Conservation (phyloP, 2,888 invertebrate genomes). For the Lymantria dispar region DNA sequence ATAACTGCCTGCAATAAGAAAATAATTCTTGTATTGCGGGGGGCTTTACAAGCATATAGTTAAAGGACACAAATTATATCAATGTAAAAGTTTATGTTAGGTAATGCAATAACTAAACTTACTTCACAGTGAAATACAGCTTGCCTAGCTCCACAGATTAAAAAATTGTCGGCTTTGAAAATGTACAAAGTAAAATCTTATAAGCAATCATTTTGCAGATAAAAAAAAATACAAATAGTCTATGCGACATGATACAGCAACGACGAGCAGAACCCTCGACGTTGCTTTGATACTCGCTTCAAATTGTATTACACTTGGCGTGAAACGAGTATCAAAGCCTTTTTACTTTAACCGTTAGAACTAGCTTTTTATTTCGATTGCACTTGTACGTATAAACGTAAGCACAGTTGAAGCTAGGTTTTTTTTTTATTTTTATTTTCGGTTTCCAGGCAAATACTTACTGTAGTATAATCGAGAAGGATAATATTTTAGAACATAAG, state of each 20-base stretch:
- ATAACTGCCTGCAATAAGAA: too few species aligned
- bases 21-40: too few species aligned
- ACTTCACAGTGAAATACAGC: too few species aligned
- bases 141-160: not conserved
- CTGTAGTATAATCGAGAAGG: too few species aligned
- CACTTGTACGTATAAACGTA: constrained; percentile 51
- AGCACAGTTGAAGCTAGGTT: constrained; percentile 45
- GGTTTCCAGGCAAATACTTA: not conserved
- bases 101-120: too few species aligned
- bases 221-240: constrained; percentile 3
- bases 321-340: constrained; percentile 57
- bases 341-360: constrained; percentile 49
- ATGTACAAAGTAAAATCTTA: not conserved
- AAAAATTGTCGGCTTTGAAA: not conserved
- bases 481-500: too few species aligned
- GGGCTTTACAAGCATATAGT: too few species aligned
- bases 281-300: constrained; percentile 61
- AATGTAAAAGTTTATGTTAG: too few species aligned
- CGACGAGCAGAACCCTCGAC: constrained; percentile 9
- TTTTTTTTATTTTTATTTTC: constrained; percentile 24
- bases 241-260: constrained; percentile 2
- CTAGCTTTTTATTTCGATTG: constrained; percentile 59
- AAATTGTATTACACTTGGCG: constrained; percentile 66
- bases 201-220: not conserved
- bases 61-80: too few species aligned